Evolutionary conservation across 2,888 invertebrate genomes (phyloP).

Genomic region (Monopis laevigella): DNA sequence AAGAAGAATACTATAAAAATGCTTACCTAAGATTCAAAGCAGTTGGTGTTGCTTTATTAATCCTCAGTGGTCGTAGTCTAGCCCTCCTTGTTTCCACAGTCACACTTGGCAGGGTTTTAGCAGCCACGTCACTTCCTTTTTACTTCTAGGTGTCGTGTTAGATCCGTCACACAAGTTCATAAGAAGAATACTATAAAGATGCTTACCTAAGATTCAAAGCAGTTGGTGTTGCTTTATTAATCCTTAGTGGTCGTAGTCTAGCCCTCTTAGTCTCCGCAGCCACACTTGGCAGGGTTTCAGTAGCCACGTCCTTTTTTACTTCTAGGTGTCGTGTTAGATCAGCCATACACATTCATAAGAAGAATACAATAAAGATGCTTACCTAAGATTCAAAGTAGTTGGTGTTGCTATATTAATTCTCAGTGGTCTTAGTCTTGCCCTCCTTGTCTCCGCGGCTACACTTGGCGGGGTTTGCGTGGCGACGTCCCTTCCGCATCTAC

Average conservation of each 20-base stretch:
- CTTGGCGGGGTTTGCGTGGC: slow-evolving; percentile 78
- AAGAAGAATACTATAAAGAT: too few relatives aligned
- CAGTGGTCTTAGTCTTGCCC: slow-evolving; percentile 42
- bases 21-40: slow-evolving; percentile 50
- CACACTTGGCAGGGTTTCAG: slow-evolving; percentile 78
- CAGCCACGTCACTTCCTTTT: slow-evolving; percentile 71
- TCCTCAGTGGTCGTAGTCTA: slow-evolving; percentile 41
- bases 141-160: slow-evolving; percentile 28
- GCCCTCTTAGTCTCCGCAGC: slow-evolving; percentile 70
- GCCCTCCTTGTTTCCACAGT: slow-evolving; percentile 70
- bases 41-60: slow-evolving; percentile 44
- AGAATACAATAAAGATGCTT: too few relatives aligned
- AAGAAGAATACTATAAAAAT: too few relatives aligned
- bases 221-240: slow-evolving; percentile 44
- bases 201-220: slow-evolving; percentile 50
- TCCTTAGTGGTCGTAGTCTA: slow-evolving; percentile 41
- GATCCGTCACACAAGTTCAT: slow-evolving; percentile 44
- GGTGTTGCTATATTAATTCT: slow-evolving; percentile 45
- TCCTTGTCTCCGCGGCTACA: slow-evolving; percentile 72
- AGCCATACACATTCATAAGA: too few relatives aligned
- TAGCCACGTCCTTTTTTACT: slow-evolving; percentile 78
- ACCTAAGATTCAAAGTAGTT: slow-evolving; percentile 53
- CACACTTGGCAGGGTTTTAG: slow-evolving; percentile 78
- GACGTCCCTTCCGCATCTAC: slow-evolving; percentile 66
- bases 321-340: too few relatives aligned